These are phyloP conservation scores for Mesocricetus auratus DNA, from an alignment of 2,113 vertebrate species.

Conservation along the genomic window DNA sequence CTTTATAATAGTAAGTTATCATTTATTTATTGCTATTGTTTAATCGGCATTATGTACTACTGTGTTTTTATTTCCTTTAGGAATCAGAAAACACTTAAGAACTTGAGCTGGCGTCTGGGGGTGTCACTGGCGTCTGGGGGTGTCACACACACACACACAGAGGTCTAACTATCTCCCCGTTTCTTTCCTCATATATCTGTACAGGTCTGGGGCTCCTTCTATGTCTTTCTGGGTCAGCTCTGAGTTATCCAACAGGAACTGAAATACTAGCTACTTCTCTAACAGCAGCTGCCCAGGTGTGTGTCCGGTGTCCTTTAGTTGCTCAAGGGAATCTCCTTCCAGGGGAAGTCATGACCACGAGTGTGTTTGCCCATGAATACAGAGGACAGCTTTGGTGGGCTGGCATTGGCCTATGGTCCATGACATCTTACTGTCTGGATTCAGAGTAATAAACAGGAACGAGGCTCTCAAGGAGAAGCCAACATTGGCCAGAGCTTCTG, in stretches of 20 bases:
- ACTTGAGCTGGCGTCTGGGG: neutral
- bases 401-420: neutral
- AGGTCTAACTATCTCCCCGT: neutral
- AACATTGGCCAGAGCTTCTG: fast-evolving
- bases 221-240: fast-evolving
- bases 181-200: neutral
- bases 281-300: fast-evolving
- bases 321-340: fast-evolving
- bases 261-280: neutral
- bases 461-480: neutral
- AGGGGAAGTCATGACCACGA: neutral
- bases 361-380: neutral
- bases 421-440: too few species aligned
- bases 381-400: too few species aligned
- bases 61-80: neutral
- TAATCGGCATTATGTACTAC: neutral
- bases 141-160: neutral
- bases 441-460: neutral
- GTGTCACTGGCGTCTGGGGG: neutral
- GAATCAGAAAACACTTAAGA: neutral
- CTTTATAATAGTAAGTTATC: neutral
- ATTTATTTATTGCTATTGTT: neutral
- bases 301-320: neutral
- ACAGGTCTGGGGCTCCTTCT: too few species aligned
- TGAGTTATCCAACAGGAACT: neutral